Percentiles rank a stretch among this genome's conserved stretches.
Conservation (phyloP, 1,140 invertebrate genomes). For the Lithobius niger region DNA sequence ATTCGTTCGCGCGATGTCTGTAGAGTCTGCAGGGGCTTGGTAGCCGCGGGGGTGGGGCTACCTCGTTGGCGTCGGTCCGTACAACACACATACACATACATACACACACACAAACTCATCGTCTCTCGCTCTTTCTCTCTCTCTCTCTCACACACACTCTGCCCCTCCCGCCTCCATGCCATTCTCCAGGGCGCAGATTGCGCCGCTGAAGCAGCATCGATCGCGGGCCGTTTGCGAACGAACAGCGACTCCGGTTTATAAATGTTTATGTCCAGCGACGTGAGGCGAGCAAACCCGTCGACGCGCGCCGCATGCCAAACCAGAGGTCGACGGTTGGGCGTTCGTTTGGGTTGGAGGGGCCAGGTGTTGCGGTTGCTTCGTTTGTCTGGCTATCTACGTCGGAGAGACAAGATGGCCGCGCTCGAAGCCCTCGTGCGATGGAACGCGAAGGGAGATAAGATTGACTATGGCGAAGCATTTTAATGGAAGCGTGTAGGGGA, state of each 20-base stretch:
- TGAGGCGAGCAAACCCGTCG: neutral
- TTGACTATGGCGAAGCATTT: too few species aligned
- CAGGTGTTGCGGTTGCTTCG: too few species aligned
- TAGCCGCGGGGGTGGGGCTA: neutral
- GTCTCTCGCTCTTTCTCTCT: neutral
- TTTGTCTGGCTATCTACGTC: too few species aligned
- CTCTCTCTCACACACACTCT: too few species aligned
- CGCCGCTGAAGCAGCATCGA: neutral
- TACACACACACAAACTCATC: neutral
- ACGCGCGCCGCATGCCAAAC: neutral
- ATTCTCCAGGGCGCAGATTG: too few species aligned
- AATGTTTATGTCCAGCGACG: conserved; percentile 5
- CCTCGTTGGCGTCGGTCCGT: neutral
- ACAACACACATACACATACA: neutral
- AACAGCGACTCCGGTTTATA: conserved; percentile 6
- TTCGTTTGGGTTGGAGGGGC: neutral
- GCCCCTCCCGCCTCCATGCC: too few species aligned
- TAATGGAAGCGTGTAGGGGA: too few species aligned
- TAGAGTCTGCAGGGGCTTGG: neutral
- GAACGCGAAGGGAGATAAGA: too few species aligned
- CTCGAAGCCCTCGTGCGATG: too few species aligned
- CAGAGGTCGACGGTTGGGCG: neutral
- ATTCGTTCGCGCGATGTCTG: too few species aligned
- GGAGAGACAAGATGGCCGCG: too few species aligned
- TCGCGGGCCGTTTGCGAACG: conserved; percentile 2